Conservation (phyloP, 2,888 invertebrate genomes). For the Sympetrum striolatum region DNA sequence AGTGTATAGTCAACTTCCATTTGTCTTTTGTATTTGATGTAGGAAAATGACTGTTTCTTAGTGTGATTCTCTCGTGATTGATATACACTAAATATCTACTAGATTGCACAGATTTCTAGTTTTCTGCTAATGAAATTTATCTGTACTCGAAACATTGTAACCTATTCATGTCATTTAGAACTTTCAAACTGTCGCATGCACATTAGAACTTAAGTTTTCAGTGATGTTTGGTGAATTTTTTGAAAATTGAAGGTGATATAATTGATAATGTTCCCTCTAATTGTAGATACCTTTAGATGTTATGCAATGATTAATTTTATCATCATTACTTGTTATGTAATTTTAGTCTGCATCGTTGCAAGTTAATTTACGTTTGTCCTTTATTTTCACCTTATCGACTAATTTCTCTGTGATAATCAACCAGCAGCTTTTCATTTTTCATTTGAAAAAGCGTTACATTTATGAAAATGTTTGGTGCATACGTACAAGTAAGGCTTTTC, state of each 20-base stretch:
- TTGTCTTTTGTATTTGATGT: constrained; percentile 1
- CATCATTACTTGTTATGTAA: not conserved
- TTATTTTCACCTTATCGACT: not conserved
- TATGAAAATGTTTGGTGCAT: too few species aligned
- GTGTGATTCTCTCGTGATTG: not conserved
- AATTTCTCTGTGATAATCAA: not conserved
- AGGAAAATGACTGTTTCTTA: constrained; percentile 7
- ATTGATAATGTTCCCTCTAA: not conserved
- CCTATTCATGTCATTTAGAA: not conserved
- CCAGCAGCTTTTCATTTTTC: not conserved
- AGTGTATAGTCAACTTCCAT: not conserved
- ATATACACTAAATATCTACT: not conserved
- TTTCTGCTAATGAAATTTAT: not conserved
- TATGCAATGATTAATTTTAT: not conserved
- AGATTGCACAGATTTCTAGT: constrained; percentile 25
- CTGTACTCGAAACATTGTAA: not conserved
- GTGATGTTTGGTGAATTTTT: not conserved
- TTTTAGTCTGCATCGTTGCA: not conserved
- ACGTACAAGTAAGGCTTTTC: too few species aligned
- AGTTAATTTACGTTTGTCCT: not conserved
- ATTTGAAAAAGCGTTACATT: too few species aligned
- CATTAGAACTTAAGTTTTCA: not conserved
- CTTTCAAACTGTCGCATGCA: not conserved
- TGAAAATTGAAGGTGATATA: not conserved
- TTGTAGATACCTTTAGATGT: not conserved